Conservation (phyloP, 2,888 invertebrate species). For the Hyles lineata region DNA sequence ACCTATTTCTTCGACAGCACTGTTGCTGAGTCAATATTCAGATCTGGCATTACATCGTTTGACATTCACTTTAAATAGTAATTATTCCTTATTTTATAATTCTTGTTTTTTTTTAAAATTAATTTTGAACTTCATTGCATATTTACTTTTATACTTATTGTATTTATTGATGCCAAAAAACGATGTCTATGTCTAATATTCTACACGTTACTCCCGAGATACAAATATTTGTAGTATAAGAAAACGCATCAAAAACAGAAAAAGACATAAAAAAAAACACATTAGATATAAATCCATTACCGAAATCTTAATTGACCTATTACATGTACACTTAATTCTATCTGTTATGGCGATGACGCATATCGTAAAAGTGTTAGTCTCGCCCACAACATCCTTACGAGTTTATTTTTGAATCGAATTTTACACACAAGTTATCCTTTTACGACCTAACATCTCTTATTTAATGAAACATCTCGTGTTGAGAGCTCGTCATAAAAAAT, state of each 20-base stretch:
- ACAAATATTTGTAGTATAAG: no score
- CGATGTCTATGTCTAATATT: no score
- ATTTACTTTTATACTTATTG: no score
- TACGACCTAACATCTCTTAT: constrained; percentile 10
- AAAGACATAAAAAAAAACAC: not conserved
- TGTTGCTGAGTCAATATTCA: no score
- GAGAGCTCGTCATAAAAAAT: not conserved
- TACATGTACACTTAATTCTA: constrained; percentile 1
- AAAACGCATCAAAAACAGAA: not conserved
- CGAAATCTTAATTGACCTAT: constrained; percentile 16
- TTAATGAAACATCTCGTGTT: constrained; percentile 14
- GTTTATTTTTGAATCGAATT: constrained; percentile 11
- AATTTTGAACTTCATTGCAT: no score
- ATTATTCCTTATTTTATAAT: no score
- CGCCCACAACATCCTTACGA: constrained; percentile 20
- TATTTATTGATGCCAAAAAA: no score
- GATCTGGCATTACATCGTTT: no score
- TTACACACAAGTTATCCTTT: constrained; percentile 13
- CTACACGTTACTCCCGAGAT: no score
- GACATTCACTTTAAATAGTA: no score
- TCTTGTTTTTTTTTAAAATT: no score
- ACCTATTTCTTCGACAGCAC: no score
- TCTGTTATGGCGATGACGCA: constrained; percentile 7
- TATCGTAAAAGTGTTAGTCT: not conserved
- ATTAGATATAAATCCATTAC: constrained; percentile 9